Conservation (phyloP, 2,888 invertebrate genomes). For the Cheilosia grossa region DNA sequence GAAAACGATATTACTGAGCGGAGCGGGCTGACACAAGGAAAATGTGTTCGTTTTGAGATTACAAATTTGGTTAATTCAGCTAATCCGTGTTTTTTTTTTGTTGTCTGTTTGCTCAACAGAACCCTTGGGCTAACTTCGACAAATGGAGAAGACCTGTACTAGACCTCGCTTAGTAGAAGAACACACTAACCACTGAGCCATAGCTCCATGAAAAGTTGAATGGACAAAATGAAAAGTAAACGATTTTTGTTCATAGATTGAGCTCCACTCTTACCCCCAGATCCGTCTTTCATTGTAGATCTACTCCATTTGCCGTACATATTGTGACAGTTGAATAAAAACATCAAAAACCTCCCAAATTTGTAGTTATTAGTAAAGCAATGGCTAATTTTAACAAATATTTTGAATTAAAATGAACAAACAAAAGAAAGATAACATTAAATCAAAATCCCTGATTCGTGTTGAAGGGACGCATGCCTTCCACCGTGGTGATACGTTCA, state of each 20-base stretch:
- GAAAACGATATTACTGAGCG: no score
- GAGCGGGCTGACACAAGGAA: no score
- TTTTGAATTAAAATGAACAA: slow-evolving; percentile 24
- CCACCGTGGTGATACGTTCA: slow-evolving; percentile 82
- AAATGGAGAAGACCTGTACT: no score
- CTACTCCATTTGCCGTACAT: slow-evolving; percentile 4
- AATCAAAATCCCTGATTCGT: slow-evolving; percentile 34
- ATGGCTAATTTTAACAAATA: slow-evolving; percentile 3
- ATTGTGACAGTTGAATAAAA: slow-evolving; percentile 6
- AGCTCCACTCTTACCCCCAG: background rate
- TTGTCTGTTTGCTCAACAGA: no score
- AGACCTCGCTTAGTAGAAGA: no score
- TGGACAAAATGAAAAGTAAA: no score
- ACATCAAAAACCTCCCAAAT: background rate
- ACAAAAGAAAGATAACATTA: slow-evolving; percentile 1
- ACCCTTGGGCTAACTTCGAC: no score
- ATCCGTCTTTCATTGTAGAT: background rate
- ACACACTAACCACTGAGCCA: no score
- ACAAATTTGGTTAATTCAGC: no score
- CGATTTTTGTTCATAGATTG: background rate
- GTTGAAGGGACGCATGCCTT: slow-evolving; percentile 80
- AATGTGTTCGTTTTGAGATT: no score
- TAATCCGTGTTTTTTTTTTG: no score
- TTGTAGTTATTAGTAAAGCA: background rate
- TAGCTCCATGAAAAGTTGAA: background rate